Evolutionary conservation across 2,888 invertebrate genomes (phyloP), one percentile per base, ranked within the genome.

Genomic region (Pyrocoelia pectoralis): DNA sequence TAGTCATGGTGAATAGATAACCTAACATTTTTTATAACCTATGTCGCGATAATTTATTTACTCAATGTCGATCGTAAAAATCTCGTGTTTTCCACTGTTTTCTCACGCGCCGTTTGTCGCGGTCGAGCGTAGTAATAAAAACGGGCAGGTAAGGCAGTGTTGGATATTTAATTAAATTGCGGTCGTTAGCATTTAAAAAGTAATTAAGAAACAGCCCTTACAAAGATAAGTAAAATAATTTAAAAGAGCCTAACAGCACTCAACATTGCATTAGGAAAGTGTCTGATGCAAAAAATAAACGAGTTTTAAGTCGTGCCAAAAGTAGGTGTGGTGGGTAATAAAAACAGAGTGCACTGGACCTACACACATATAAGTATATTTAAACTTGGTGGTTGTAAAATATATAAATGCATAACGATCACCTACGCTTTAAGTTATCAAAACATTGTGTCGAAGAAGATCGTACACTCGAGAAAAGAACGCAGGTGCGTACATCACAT

Each of bases 281-380:
- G 61, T 54, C 51, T 46, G 68, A 58, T 57, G 71, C 71, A 75
- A 74, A 75, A 75, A 75, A 72, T 73, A 73, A 73, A 75, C 73
- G 71, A 72, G 72, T 68, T 68, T 33, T 67, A 68, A 69, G 70
- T 71, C 72, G 72, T 72, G 74, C 74, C 71, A 74, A 75, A 74
- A 73, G 74, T 72, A 71, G 74, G 74, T 68, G 74, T 74, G 74
- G 69, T 64, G 61, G n/a, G 72, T 67, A 66, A 71, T 72, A 70
- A 72, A 72, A 57, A 54, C 38, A 50, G 58, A 63, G 49, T 51
- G 53, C 49, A 62, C 40, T 54, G 54, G 57, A 49, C 49, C 46
- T 46, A 41, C 41, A 41, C 14, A 13, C 13, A n/a, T n/a, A 41
- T 13, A 41, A 13, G 14, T 13, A 41, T 14, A 52, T 15, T 18